Base-by-base conservation (phyloP, 2,888 invertebrate genomes). In the Eristalis tenax region DNA sequence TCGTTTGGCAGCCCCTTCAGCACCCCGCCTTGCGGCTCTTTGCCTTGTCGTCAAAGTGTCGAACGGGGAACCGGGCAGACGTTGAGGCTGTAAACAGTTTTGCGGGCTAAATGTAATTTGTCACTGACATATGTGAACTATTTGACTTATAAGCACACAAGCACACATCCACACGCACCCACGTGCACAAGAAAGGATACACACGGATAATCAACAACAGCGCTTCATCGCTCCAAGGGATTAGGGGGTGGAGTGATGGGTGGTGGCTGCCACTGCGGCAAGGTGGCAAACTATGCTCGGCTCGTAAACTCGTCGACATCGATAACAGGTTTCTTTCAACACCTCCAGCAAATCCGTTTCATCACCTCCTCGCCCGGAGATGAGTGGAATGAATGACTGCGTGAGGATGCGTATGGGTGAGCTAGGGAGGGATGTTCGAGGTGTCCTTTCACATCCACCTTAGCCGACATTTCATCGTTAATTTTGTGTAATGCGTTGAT, bases 241-340 rank as follows among this genome's bases (percentile, higher is more conserved):
- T 69, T 43, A 63, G 26, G n/a, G 68, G 26, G 38, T 5, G 15
- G 26, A n/a, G 22, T 35, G 43, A 28, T 32, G 26, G 28, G 18
- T 13, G 13, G 18, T 1, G 59, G 63, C 63, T 38, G 38, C 11
- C 38, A 38, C 38, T 38, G 38, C 38, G 38, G 38, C 38, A 38
- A 38, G 38, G 13, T 38, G 38, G 38, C 13, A 13, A 79, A 83
- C 83, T 83, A 83, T 79, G 50, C 56, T 68, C 38, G 59, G 35
- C 40, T 83, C 83, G 87, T 83, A 80, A 87, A 79, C 83, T 87
- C 83, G 83, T 66, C 79, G 76, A 73, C 83, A 79, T 83, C 87
- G 83, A 87, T 83, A 83, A 87, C 79, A 87, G 76, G 80, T 80
- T 87, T 87, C 87, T 87, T 87, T 87, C 87, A 76, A 83, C 87